Evolutionary conservation across 2,113 vertebrate genomes (phyloP).

Genomic region (Lethenteron reissneri): DNA sequence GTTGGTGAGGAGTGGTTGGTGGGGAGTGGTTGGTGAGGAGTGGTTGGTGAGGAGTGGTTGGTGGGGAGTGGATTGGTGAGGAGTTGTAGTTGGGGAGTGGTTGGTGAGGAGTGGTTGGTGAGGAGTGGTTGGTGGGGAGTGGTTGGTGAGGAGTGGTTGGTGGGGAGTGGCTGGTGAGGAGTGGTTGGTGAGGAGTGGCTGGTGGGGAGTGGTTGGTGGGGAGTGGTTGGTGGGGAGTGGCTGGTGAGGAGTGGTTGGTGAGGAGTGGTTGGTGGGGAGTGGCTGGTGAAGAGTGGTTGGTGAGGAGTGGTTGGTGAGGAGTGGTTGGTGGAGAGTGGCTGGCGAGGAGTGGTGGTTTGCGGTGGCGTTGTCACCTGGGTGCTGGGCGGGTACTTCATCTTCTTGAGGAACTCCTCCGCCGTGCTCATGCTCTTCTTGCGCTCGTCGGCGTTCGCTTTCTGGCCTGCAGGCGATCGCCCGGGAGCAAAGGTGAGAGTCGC

Average conservation of each 20-base stretch:
- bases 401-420: slow-evolving; percentile 22
- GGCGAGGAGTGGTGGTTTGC: not conserved
- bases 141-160: no score
- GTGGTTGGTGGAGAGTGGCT: not conserved
- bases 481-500: no score
- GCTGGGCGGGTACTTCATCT: slow-evolving; percentile 19
- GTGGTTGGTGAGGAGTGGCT: not conserved
- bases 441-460: not conserved
- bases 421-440: slow-evolving; percentile 6
- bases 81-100: no score
- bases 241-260: not conserved
- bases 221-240: not conserved
- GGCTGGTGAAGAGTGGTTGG: not conserved
- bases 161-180: no score
- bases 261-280: not conserved
- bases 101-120: no score
- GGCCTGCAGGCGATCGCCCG: not conserved
- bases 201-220: not conserved
- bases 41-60: not conserved
- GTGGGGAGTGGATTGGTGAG: no score
- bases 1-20: not conserved
- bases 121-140: no score
- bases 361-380: slow-evolving; percentile 19
- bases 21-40: not conserved
- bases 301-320: not conserved